Percentiles rank a stretch among this genome's conserved stretches.
phyloP scores from a whole-genome alignment of 2,113 vertebrate species.

The Athene cunicularia region DNA sequence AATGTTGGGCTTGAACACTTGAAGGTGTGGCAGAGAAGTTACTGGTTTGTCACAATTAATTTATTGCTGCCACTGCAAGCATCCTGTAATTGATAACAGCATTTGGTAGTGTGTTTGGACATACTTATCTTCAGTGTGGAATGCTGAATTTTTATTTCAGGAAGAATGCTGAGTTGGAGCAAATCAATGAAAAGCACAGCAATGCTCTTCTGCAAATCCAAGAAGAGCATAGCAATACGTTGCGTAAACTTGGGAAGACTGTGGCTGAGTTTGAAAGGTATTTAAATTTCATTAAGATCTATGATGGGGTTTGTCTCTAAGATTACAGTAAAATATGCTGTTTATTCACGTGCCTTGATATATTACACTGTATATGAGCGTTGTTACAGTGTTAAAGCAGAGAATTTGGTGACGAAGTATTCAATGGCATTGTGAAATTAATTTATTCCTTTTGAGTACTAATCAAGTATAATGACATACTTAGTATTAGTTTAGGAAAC shows the following conservation, averaged over 20 bases:
- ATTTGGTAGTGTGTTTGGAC: not conserved
- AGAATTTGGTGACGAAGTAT: not conserved
- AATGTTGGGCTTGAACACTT: not conserved
- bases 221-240: slow-evolving; percentile 65
- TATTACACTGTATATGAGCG: fast-evolving
- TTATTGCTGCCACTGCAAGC: not conserved
- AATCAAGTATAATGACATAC: not conserved
- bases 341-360: not conserved
- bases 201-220: slow-evolving; percentile 67
- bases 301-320: not conserved
- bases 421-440: not conserved
- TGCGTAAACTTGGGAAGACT: slow-evolving; percentile 72
- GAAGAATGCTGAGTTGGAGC: slow-evolving; percentile 75
- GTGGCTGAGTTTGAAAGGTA: slow-evolving; percentile 86
- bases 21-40: not conserved
- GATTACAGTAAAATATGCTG: not conserved
- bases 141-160: slow-evolving; percentile 52
- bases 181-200: slow-evolving; percentile 61
- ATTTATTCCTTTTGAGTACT: not conserved
- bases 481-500: not conserved
- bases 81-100: not conserved
- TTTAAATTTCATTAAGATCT: not conserved
- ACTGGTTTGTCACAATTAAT: not conserved
- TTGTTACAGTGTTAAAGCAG: not conserved
- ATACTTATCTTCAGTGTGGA: not conserved